Base-by-base conservation (phyloP, 2,888 invertebrate species). In the Pelosia muscerda region DNA sequence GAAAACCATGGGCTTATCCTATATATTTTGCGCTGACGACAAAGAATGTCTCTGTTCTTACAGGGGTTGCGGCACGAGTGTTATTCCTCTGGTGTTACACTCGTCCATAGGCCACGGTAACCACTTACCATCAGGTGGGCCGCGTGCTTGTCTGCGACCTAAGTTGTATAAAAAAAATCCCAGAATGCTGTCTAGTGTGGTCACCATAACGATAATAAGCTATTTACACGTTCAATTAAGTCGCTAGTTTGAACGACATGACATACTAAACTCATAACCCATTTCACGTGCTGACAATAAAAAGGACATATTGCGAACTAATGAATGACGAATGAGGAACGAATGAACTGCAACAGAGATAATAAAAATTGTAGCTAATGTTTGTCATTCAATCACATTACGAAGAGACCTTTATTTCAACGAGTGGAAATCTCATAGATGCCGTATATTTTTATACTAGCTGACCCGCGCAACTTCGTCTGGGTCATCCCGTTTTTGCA, bases 181-280 rank as follows among this genome's bases (percentile, higher is more conserved):
- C 2, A 58, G 49, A 58, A 49, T 57, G 23, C 9, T 13, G 42
- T 57, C 31, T 2, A 53, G 13, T 25, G 22, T 79, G 69, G 70
- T 62, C 70, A 72, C 59, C 60, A 42, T n/a, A 67, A 49, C 28
- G 57, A 59, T 77, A 75, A 69, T 74, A 58, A 49, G 63, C 56
- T 71, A 73, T 72, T 49, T n/a, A 72, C 73, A 68, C 31, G 55
- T 58, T 54, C 69, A 75, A 81, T 83, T 78, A 79, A 76, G 78
- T 69, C 73, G 73, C 62, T 56, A 67, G 68, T 73, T 75, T 55
- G 76, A 69, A 72, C 77, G 81, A 67, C 81, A 77, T 75, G 80
- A 65, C 81, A 76, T 76, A 77, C 70, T 84, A 81, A 71, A 66
- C 86, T 76, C 72, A 76, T 84, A 81, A 81, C 86, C 86, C 73